These are phyloP conservation scores for Heliconius hewitsoni DNA, from an alignment of 1,140 invertebrate species.

Conservation along the genomic window DNA sequence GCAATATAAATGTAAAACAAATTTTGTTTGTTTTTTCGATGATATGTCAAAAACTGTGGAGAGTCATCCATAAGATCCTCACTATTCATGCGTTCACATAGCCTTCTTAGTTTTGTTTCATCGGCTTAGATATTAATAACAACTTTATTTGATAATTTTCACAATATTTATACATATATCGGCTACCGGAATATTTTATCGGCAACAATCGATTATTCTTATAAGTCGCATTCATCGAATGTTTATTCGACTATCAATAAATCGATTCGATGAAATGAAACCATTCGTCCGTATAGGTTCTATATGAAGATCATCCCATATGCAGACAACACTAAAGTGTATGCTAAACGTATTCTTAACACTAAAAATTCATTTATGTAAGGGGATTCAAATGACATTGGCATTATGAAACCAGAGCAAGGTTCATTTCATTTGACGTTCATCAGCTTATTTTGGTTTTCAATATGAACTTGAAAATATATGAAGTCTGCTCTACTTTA, in stretches of 20 bases:
- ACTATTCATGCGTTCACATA: conserved; percentile 2
- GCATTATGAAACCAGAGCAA: conserved; percentile 72
- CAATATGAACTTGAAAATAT: conserved; percentile 60
- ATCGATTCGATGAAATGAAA: neutral
- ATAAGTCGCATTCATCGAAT: neutral
- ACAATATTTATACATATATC: neutral
- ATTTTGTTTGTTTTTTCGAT: conserved; percentile 9
- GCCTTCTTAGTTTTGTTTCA: conserved; percentile 8
- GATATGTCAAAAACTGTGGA: conserved; percentile 13
- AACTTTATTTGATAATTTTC: conserved; percentile 11
- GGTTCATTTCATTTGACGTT: conserved; percentile 54
- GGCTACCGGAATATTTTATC: neutral
- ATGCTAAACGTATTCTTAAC: conserved; percentile 26
- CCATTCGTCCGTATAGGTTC: neutral
- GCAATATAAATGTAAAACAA: conserved; percentile 15
- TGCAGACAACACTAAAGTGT: conserved; percentile 20
- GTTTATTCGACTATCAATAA: neutral
- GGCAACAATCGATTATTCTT: neutral
- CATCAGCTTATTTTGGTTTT: conserved; percentile 54
- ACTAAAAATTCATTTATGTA: conserved; percentile 65
- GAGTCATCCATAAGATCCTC: conserved; percentile 12
- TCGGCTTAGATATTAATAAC: neutral
- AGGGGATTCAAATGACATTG: conserved; percentile 56
- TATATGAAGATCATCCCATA: conserved; percentile 4
- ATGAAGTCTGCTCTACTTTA: conserved; percentile 35